A percentile compares a stretch with the other conserved stretches of the same genome.
Conservation (phyloP, 2,113 vertebrate genomes). For the Penelope pileata region DNA sequence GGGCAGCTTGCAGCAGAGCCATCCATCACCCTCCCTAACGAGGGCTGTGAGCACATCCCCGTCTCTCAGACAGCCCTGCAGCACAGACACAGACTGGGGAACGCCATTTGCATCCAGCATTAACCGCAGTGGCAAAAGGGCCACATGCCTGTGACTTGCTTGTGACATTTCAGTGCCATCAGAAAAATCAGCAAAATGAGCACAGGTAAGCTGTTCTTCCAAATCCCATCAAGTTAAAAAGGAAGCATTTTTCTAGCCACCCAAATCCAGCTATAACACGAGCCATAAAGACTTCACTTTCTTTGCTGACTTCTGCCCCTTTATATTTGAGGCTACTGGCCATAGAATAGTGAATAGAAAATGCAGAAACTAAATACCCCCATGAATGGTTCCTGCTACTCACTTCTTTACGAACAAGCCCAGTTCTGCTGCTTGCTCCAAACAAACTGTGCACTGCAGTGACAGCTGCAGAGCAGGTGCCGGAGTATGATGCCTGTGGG, state of each 20-base stretch:
- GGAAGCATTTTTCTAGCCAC: not conserved
- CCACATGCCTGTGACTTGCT: not conserved
- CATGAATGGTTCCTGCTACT: not conserved
- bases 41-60: not conserved
- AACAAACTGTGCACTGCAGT: fast-evolving
- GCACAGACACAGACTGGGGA: not conserved
- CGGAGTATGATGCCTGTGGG: not conserved
- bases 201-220: not conserved
- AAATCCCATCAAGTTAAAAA: not conserved
- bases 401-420: not conserved
- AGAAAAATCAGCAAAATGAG: not conserved
- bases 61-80: not conserved
- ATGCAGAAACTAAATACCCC: not conserved
- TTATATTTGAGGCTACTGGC: not conserved
- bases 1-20: not conserved
- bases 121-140: not conserved
- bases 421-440: not conserved
- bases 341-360: not conserved
- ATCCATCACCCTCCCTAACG: not conserved
- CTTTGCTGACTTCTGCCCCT: not conserved
- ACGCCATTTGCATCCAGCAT: not conserved
- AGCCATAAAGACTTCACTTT: not conserved
- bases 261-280: fast-evolving
- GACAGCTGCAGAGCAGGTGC: not conserved
- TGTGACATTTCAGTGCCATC: not conserved